Evolutionary conservation across 2,888 invertebrate species (phyloP).

Genomic region (Ptychoptera contaminata): DNA sequence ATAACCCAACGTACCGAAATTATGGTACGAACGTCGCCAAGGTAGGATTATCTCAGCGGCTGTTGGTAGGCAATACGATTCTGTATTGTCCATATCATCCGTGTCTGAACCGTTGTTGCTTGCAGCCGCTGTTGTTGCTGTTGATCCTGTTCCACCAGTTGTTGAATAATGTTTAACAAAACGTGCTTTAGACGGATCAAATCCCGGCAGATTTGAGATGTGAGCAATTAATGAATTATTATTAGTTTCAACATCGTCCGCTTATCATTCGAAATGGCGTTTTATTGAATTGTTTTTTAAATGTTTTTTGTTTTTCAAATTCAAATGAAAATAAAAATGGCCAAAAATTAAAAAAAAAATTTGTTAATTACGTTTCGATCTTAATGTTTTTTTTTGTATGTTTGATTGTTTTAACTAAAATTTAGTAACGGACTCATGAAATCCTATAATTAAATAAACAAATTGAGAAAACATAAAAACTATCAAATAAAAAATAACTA

Average conservation of each 20-base stretch:
- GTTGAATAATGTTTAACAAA: constrained; percentile 49
- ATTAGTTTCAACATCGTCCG: constrained; percentile 28
- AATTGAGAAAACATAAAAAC: no score
- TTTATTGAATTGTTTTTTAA: background rate
- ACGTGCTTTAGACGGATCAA: constrained; percentile 52
- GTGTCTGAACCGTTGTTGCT: constrained; percentile 11
- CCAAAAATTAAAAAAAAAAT: no score
- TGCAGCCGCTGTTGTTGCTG: constrained; percentile 28
- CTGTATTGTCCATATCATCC: constrained; percentile 13
- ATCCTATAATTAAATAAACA: no score
- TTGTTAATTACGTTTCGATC: no score
- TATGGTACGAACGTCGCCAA: constrained; percentile 63
- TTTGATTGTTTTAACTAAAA: no score
- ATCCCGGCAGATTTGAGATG: constrained; percentile 50
- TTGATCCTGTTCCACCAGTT: constrained; percentile 11
- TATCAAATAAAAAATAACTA: no score
- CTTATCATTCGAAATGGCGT: background rate
- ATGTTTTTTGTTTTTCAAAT: background rate
- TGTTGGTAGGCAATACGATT: constrained; percentile 46
- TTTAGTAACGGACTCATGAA: no score
- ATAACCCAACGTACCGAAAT: constrained; percentile 43
- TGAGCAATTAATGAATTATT: constrained; percentile 54
- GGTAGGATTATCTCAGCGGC: constrained; percentile 70
- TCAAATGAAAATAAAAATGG: no score
- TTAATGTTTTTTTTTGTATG: no score